Conservation (phyloP, 2,888 invertebrate species). For the Desoria tigrina region DNA sequence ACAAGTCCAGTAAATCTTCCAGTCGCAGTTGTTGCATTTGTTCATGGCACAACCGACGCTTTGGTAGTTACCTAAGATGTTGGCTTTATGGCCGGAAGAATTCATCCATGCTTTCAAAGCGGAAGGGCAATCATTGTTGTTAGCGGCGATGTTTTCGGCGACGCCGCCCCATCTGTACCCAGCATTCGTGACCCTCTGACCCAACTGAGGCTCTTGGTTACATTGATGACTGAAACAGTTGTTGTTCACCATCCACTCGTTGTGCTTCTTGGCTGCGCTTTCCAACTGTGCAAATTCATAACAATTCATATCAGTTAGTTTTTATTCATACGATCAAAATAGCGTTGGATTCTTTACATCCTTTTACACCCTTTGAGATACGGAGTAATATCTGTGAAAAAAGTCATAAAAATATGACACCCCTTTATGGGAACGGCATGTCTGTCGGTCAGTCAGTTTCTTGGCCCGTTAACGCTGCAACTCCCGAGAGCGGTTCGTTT, state of each 20-base stretch:
- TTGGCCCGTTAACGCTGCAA: too few species aligned
- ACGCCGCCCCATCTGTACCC: conserved; percentile 12
- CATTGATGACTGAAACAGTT: conserved; percentile 34
- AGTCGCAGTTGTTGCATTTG: conserved; percentile 12
- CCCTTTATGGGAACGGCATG: too few species aligned
- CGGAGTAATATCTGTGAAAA: too few species aligned
- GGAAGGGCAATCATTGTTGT: background rate
- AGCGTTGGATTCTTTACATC: too few species aligned
- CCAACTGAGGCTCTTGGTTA: conserved; percentile 18
- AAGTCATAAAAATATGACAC: too few species aligned
- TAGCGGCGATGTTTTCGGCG: conserved; percentile 29
- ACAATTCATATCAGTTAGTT: too few species aligned
- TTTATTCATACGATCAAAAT: too few species aligned
- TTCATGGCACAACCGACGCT: too few species aligned
- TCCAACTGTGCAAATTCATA: too few species aligned
- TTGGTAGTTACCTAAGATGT: conserved; percentile 9
- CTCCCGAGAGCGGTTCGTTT: too few species aligned
- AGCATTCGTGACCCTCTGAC: conserved; percentile 15
- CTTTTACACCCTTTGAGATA: too few species aligned
- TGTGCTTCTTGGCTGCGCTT: conserved; percentile 19
- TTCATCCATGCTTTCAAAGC: conserved; percentile 21
- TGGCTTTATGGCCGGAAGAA: conserved; percentile 24
- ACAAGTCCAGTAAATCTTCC: conserved; percentile 7
- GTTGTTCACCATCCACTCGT: conserved; percentile 14
- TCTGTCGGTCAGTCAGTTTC: too few species aligned